Conservation (phyloP, 2,113 vertebrate genomes). For the Triplophysa dalaica region DNA sequence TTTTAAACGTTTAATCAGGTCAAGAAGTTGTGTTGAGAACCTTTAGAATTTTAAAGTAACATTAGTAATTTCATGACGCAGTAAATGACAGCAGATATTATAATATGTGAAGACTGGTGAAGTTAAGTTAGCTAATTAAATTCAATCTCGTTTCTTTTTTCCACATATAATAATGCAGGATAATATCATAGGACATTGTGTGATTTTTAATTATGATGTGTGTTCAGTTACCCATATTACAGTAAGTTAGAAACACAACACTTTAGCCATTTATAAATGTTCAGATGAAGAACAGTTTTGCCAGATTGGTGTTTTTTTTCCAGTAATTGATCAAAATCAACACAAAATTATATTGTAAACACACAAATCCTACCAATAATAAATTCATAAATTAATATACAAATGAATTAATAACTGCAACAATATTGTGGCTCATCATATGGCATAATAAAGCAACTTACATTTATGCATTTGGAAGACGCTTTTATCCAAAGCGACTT, state of each 20-base stretch:
- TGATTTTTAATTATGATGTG: neutral
- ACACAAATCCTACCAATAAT: neutral
- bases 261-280: slow-evolving; percentile 6
- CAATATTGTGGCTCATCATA: no score
- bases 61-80: neutral
- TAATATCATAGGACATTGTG: neutral
- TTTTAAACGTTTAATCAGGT: neutral
- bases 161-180: neutral
- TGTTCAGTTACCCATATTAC: neutral
- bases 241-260: neutral
- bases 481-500: no score
- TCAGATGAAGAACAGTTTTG: neutral
- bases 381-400: no score
- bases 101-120: neutral
- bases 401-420: no score
- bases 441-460: no score
- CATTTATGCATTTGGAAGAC: no score
- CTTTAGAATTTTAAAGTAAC: neutral
- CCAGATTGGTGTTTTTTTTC: slow-evolving; percentile 6
- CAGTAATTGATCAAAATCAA: neutral
- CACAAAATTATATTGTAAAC: neutral
- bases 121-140: neutral
- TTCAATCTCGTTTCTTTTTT: neutral
- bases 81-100: neutral
- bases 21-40: neutral